Evolutionary conservation across 1,140 invertebrate species (phyloP).

Genomic region (Chionoecetes opilio): DNA sequence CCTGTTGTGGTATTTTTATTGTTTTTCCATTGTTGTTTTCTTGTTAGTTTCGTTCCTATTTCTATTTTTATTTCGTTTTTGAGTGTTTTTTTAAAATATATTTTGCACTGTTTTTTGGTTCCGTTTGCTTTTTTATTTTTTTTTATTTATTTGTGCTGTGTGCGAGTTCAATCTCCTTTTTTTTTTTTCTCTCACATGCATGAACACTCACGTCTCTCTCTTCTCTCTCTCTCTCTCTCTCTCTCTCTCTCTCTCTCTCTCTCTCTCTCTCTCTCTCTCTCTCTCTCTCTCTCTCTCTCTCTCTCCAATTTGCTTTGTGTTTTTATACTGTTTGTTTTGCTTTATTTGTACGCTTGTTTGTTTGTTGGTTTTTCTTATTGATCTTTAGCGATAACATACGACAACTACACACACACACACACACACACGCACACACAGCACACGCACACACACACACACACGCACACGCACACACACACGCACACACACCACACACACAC

Average conservation of each 20-base stretch:
- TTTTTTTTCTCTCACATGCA: too few species aligned
- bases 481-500: conserved; percentile 1
- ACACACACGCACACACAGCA: neutral
- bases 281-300: conserved; percentile 21
- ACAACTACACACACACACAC: neutral
- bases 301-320: neutral
- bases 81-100: neutral
- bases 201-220: neutral
- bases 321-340: neutral
- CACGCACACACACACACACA: too few species aligned
- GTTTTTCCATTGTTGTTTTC: neutral
- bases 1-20: neutral
- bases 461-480: neutral
- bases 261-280: conserved; percentile 27
- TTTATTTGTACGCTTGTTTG: too few species aligned
- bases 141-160: neutral
- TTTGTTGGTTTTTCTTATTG: too few species aligned
- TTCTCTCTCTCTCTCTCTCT: conserved; percentile 16
- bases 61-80: neutral
- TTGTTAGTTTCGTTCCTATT: neutral
- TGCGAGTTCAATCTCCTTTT: neutral
- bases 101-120: neutral
- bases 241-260: conserved; percentile 27
- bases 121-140: neutral
- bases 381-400: too few species aligned